phyloP scores from a whole-genome alignment of 2,113 vertebrate species.

The Sisor rabdophorus region DNA sequence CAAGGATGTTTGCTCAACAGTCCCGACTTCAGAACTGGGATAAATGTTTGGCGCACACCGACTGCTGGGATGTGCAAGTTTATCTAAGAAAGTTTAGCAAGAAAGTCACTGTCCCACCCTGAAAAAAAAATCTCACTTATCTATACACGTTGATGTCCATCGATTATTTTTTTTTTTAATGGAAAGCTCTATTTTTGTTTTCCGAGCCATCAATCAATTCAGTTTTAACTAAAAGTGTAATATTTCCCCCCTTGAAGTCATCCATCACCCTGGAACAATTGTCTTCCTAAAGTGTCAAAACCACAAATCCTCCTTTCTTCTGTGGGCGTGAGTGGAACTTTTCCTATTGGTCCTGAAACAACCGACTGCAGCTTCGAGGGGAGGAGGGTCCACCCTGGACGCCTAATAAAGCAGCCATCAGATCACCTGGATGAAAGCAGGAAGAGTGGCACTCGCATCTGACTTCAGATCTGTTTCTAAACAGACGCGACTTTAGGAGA shows the following conservation, averaged over 20 bases:
- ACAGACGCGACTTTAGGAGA: not conserved
- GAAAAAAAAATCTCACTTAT: not conserved
- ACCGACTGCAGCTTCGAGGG: conserved; percentile 29
- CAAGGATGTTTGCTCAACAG: conserved; percentile 37
- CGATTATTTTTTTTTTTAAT: not conserved
- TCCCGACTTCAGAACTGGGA: not conserved
- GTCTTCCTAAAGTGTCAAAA: conserved; percentile 14
- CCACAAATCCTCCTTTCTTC: conserved; percentile 44
- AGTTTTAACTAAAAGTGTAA: conserved; percentile 10
- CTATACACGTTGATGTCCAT: not conserved
- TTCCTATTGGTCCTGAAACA: conserved; percentile 52
- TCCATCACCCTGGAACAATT: conserved; percentile 36
- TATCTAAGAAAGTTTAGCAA: no score
- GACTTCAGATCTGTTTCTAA: not conserved
- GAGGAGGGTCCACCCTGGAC: conserved; percentile 42
- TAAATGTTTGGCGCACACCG: conserved; percentile 1
- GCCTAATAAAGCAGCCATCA: conserved; percentile 48
- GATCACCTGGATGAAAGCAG: conserved; percentile 56
- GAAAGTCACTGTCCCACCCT: not conserved
- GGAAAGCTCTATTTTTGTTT: not conserved
- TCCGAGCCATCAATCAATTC: not conserved
- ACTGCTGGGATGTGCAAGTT: not conserved
- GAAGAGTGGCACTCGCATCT: not conserved
- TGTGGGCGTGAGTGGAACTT: conserved; percentile 20
- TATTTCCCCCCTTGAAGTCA: not conserved